Conservation (phyloP, 2,113 vertebrate species). For the Macaca mulatta region DNA sequence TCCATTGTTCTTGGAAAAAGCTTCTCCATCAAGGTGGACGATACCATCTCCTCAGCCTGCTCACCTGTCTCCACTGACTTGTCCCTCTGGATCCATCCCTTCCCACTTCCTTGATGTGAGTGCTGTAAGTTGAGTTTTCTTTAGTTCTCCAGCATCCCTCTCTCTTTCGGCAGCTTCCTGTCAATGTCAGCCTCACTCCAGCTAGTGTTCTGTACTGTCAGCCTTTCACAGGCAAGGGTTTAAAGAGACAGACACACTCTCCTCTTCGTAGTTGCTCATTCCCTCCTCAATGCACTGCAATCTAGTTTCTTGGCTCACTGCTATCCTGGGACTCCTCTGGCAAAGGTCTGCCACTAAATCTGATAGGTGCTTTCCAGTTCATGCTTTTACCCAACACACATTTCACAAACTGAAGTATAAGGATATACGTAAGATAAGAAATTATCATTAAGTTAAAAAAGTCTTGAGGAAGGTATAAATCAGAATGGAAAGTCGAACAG, state of each 20-base stretch:
- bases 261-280: background rate
- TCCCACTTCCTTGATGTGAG: background rate
- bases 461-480: background rate
- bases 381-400: background rate
- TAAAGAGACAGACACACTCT: background rate
- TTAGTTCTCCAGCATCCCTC: background rate
- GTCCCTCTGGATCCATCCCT: background rate
- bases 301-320: background rate
- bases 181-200: background rate
- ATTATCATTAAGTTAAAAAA: background rate
- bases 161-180: background rate
- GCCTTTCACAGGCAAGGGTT: background rate
- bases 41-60: background rate
- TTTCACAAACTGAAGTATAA: background rate
- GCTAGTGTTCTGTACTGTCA: background rate
- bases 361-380: background rate
- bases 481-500: background rate
- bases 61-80: background rate
- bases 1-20: background rate
- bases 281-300: background rate
- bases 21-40: background rate
- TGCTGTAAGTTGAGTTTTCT: background rate
- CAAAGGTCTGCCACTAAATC: background rate
- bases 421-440: background rate
- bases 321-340: background rate